Evolutionary conservation across 2,888 invertebrate species (phyloP).

Genomic region (Tetanocera ferruginea): DNA sequence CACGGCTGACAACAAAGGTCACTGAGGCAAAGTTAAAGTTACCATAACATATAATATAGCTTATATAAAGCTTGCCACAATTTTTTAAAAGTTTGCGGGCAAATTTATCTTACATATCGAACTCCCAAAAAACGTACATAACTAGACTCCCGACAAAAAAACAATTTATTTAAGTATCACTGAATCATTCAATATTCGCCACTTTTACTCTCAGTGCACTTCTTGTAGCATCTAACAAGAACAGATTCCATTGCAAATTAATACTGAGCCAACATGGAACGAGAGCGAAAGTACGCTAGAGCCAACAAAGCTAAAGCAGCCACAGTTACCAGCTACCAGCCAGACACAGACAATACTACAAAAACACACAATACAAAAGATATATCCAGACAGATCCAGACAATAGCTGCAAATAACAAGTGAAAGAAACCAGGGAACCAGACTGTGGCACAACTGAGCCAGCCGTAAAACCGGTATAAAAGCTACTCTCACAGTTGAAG

Average conservation of each 20-base stretch:
- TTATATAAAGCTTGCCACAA: no score
- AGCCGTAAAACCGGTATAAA: neutral
- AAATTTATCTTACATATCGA: no score
- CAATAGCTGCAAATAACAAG: neutral
- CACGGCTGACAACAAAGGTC: no score
- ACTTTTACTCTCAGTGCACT: neutral
- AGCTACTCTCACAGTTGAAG: neutral
- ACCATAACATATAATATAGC: no score
- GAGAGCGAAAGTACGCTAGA: conserved; percentile 15
- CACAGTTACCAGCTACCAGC: neutral
- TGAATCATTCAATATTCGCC: no score
- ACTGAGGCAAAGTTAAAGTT: no score
- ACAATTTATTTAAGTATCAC: no score
- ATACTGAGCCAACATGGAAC: neutral
- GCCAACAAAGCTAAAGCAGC: neutral
- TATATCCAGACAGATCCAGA: conserved; percentile 1
- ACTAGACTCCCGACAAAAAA: no score
- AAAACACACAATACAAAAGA: neutral
- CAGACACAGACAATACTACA: neutral
- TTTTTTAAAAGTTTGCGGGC: no score
- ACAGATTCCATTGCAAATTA: conserved; percentile 18
- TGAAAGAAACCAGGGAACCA: neutral
- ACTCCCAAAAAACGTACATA: no score
- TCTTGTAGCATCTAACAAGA: neutral
- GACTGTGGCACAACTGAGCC: neutral